These are phyloP conservation scores for Drosophila azteca DNA, from an alignment of 1,140 invertebrate species.

Conservation along the genomic window DNA sequence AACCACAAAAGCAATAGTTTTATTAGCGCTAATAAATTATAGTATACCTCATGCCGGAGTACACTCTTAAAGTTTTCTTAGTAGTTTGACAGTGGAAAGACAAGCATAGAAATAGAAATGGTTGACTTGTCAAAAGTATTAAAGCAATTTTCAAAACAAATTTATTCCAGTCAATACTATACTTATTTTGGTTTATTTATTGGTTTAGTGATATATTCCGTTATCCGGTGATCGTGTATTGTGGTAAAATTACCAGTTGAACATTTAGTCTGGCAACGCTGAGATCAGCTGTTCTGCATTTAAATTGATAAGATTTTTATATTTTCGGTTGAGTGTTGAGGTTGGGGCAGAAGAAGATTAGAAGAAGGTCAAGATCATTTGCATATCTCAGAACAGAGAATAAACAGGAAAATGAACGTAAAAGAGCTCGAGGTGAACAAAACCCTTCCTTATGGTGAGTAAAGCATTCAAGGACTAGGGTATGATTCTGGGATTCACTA, in stretches of 20 bases:
- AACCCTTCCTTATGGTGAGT: constrained; percentile 67
- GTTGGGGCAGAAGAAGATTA: constrained; percentile 22
- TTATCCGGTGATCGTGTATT: constrained; percentile 9
- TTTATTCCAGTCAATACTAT: background rate
- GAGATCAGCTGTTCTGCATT: constrained; percentile 42
- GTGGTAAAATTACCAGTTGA: constrained; percentile 25
- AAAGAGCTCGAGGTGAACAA: constrained; percentile 61
- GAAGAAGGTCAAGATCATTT: constrained; percentile 34
- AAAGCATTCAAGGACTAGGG: background rate
- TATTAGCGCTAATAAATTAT: constrained; percentile 46
- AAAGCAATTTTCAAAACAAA: constrained; percentile 24
- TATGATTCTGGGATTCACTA: background rate
- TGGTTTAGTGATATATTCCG: background rate
- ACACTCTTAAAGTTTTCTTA: constrained; percentile 16
- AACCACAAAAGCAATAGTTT: constrained; percentile 36
- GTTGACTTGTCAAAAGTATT: constrained; percentile 30
- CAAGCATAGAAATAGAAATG: constrained; percentile 1
- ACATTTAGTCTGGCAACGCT: constrained; percentile 47
- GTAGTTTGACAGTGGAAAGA: background rate
- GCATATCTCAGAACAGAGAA: constrained; percentile 4
- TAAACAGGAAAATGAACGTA: constrained; percentile 36
- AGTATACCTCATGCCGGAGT: constrained; percentile 35
- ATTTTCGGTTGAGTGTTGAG: constrained; percentile 25
- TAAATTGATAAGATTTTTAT: constrained; percentile 55
- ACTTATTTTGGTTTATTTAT: background rate